Conservation (phyloP, 2,113 vertebrate genomes). For the Onychostruthus taczanowskii region DNA sequence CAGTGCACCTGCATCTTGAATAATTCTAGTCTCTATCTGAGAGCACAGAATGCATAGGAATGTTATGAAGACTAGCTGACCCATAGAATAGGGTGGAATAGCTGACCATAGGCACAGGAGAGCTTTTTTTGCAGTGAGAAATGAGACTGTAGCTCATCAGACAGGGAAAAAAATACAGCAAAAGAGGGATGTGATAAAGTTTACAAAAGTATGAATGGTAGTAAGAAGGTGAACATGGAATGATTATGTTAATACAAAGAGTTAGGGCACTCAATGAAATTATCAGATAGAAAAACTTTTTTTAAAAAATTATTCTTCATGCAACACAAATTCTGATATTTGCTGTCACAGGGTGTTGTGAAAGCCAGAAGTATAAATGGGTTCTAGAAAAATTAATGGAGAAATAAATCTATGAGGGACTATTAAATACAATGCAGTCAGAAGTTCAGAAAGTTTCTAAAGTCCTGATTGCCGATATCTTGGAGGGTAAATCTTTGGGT, state of each 20-base stretch:
- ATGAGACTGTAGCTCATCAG: not conserved
- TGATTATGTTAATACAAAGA: not conserved
- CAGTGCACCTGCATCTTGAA: not conserved
- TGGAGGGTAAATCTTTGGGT: not conserved
- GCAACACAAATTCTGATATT: not conserved
- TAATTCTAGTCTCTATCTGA: not conserved
- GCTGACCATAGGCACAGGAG: not conserved
- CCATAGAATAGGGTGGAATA: not conserved
- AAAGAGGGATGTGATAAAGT: not conserved
- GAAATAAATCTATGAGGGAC: not conserved
- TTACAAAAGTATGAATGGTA: not conserved
- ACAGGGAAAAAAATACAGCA: not conserved
- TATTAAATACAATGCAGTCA: not conserved
- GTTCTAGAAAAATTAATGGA: not conserved
- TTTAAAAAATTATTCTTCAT: not conserved
- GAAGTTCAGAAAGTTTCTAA: not conserved
- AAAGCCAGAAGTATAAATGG: not conserved
- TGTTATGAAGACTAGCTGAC: not conserved
- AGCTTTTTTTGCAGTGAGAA: not conserved
- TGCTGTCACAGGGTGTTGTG: not conserved
- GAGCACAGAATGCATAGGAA: not conserved
- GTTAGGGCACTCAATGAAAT: not conserved
- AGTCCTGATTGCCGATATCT: not conserved
- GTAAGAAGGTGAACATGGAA: not conserved
- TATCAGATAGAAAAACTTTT: not conserved